Base-by-base conservation (phyloP, 1,140 invertebrate species). In the Pseudomyrmex concolor region DNA sequence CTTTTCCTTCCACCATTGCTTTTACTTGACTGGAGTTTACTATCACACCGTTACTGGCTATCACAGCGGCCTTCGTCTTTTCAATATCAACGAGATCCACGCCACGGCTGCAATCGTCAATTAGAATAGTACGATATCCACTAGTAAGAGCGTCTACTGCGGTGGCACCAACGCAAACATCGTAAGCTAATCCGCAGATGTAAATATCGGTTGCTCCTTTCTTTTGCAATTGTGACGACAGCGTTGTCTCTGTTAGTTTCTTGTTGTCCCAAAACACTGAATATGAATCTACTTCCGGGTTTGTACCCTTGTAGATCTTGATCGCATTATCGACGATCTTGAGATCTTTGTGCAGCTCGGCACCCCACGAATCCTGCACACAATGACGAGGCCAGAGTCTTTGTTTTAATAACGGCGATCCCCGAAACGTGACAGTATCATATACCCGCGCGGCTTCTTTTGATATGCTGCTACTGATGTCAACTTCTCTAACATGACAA, bases 181-280 rank as follows among this genome's bases (percentile, higher is more conserved):
- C 99, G 90, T 98, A 98, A 0, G 99, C 99, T 59, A 99, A 94
- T 0, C 99, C 99, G 93, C 98, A 99, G 13, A 99, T 96, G 92
- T 98, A 99, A 78, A 99, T 97, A 93, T 99, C 98, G 7, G 98
- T 98, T 12, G 98, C 97, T 55, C 96, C 96, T 86, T 96, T 96
- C 90, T 96, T 94, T 59, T 96, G 95, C 54, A 99, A 94, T 91
- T 99, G 96, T 1, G 95, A 95, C 83, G 96, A 96, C n/a, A 99
- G 94, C 19, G 97, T 97, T 4, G 98, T 99, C 89, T 98, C 96
- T 1, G 97, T 97, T 45, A 98, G 92, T 93, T 98, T 98, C 91
- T 98, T 97, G 94, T 99, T 99, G 94, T 99, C 99, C 97, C 97
- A 99, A 95, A 99, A 99, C 15, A 99, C 99, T 0, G 98, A 99